Evolutionary conservation across 2,113 vertebrate species (phyloP).

Genomic region (Heloderma charlesbogerti): DNA sequence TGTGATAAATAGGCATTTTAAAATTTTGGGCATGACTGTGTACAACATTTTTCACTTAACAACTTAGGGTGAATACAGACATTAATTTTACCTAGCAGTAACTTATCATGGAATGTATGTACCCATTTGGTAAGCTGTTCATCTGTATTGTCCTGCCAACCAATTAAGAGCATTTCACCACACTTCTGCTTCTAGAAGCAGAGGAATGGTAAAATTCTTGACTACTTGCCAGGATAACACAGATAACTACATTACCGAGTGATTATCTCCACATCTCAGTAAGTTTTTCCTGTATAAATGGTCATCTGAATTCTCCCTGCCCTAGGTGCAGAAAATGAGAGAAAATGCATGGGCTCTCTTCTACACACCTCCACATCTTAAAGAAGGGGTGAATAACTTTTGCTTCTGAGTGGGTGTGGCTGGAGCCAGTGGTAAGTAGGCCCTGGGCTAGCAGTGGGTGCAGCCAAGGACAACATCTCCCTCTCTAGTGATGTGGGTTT

Average conservation of each 20-base stretch:
- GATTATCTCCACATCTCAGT: neutral
- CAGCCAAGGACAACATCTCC: neutral
- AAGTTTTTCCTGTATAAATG: neutral
- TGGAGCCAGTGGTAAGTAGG: neutral
- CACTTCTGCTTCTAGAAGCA: neutral
- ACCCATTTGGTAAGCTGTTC: neutral
- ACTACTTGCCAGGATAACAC: neutral
- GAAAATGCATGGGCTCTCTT: neutral
- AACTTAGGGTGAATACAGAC: neutral
- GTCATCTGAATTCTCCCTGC: neutral
- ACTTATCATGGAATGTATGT: neutral
- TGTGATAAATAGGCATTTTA: neutral
- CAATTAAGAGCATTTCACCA: too few relatives aligned
- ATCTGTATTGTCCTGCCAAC: neutral
- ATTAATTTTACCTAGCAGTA: neutral
- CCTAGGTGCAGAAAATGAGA: neutral
- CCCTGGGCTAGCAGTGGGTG: neutral
- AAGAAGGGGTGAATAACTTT: neutral
- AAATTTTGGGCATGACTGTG: neutral
- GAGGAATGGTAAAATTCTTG: neutral
- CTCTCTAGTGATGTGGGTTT: too few relatives aligned
- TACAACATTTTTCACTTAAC: neutral
- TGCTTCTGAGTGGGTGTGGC: neutral
- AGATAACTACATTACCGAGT: neutral
- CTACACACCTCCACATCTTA: neutral